Evolutionary conservation across 2,888 invertebrate species (phyloP).

Genomic region (Xestia sexstrigata): DNA sequence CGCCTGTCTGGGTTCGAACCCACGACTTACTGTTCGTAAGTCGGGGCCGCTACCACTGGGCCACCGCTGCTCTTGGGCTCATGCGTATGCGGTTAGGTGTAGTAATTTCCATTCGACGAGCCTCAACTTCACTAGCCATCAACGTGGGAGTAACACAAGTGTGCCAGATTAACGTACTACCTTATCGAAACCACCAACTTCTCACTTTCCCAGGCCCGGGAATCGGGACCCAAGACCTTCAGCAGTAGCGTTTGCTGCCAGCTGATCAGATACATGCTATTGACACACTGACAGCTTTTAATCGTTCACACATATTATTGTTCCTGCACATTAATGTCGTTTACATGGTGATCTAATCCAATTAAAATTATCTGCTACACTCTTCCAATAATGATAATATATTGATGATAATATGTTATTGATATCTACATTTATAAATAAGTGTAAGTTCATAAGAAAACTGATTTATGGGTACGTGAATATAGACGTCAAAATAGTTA

Average conservation of each 20-base stretch:
- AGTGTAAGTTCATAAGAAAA: constrained; percentile 18
- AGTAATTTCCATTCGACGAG: background rate
- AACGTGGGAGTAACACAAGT: too few relatives aligned
- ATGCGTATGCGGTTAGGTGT: too few relatives aligned
- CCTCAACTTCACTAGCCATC: background rate
- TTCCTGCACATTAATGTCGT: constrained; percentile 37
- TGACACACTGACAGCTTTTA: background rate
- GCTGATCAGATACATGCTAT: background rate
- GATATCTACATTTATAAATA: constrained; percentile 3
- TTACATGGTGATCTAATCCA: constrained; percentile 52
- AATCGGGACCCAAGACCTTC: too few relatives aligned
- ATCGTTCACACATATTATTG: background rate
- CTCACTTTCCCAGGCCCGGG: background rate
- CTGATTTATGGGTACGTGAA: background rate
- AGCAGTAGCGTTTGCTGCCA: background rate
- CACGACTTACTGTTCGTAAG: too few relatives aligned
- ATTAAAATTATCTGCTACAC: constrained; percentile 56
- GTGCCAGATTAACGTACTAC: too few relatives aligned
- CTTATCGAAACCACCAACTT: too few relatives aligned
- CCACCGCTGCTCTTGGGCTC: too few relatives aligned
- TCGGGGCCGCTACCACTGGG: too few relatives aligned
- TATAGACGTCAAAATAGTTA: background rate
- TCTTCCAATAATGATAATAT: constrained; percentile 6
- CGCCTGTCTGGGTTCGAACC: too few relatives aligned
- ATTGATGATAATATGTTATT: too few relatives aligned